These are phyloP conservation scores for Nyctibius bracteatus DNA, from an alignment of 2,113 vertebrate genomes.

Conservation along the genomic window DNA sequence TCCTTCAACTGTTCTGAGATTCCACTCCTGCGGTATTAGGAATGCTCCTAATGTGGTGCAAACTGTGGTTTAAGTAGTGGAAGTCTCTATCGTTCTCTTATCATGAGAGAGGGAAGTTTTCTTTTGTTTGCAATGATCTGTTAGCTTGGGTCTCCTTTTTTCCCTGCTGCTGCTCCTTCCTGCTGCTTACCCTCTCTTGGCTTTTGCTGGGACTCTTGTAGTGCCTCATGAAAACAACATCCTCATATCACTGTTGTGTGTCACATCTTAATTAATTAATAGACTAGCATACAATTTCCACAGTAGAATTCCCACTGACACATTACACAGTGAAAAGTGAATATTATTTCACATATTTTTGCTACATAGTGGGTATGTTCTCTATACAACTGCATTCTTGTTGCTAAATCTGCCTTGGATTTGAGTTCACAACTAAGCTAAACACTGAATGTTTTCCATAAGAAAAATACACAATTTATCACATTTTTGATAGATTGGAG, in stretches of 20 bases:
- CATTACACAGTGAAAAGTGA: not conserved
- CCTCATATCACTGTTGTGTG: not conserved
- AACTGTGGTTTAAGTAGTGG: not conserved
- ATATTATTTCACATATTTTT: not conserved
- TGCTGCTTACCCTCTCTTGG: not conserved
- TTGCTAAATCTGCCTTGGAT: not conserved
- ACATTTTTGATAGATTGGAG: not conserved
- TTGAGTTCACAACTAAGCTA: not conserved
- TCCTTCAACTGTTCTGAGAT: not conserved
- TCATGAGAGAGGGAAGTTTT: not conserved
- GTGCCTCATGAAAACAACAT: not conserved
- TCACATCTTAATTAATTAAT: not conserved
- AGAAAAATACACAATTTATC: slow-evolving; percentile 31
- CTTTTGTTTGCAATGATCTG: not conserved
- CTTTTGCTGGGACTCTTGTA: not conserved
- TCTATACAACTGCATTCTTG: not conserved
- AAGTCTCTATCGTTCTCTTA: not conserved
- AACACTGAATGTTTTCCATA: slow-evolving; percentile 1
- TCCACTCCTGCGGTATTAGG: not conserved
- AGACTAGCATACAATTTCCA: not conserved
- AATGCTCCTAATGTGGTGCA: not conserved
- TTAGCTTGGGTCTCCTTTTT: not conserved
- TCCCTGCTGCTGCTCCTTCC: not conserved
- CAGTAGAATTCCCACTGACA: not conserved
- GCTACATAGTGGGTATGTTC: not conserved